phyloP scores from a whole-genome alignment of 2,888 invertebrate genomes.

The Cyrtodaria siliqua region DNA sequence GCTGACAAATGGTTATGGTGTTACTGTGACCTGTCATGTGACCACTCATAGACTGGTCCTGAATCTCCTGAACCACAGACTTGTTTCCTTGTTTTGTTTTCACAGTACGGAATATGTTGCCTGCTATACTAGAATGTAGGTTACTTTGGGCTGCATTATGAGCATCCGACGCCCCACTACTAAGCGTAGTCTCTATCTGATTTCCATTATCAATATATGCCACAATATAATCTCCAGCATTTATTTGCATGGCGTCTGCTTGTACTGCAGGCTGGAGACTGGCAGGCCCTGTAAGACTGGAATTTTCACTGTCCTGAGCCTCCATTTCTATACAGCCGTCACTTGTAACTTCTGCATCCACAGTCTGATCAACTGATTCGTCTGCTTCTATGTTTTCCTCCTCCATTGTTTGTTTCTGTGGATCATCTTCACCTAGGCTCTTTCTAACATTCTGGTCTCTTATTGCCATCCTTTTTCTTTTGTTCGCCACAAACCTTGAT shows the following conservation, averaged over 20 bases:
- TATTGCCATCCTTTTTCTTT: slow-evolving; percentile 66
- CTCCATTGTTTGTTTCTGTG: neutral
- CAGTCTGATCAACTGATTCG: neutral
- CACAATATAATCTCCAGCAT: neutral
- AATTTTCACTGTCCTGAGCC: neutral
- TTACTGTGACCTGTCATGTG: neutral
- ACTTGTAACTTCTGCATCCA: neutral
- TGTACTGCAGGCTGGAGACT: neutral
- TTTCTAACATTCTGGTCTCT: slow-evolving; percentile 27
- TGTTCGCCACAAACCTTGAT: slow-evolving; percentile 69
- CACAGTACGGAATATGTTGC: neutral
- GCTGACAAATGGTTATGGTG: neutral
- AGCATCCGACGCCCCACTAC: neutral
- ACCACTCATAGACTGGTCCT: neutral
- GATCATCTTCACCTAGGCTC: neutral
- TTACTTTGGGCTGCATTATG: too few relatives aligned
- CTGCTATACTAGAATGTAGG: neutral
- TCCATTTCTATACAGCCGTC: neutral
- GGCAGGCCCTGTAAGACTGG: neutral
- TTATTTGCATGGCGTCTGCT: neutral
- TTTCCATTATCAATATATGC: neutral
- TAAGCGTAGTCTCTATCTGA: neutral
- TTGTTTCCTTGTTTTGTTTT: neutral
- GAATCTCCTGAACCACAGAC: neutral
- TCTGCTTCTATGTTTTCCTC: neutral